Conservation (phyloP, 2,888 invertebrate genomes). For the Sipha maydis region DNA sequence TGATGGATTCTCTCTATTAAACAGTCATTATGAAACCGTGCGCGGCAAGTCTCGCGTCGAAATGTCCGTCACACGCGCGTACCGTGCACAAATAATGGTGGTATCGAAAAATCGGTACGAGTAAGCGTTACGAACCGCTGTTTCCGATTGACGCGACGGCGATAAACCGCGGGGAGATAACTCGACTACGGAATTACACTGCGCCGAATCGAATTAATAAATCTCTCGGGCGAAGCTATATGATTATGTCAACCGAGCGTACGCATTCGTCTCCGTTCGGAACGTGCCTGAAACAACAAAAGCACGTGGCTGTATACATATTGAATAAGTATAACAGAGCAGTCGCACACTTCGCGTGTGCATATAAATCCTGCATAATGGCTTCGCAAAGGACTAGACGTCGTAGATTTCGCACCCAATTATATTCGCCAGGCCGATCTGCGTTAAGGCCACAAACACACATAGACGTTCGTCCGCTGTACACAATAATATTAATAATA, state of each 20-base stretch:
- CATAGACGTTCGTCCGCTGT: neutral
- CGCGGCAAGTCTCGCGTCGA: too few relatives aligned
- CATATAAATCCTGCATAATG: neutral
- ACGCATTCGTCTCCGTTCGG: neutral
- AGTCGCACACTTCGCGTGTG: too few relatives aligned
- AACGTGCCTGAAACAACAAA: slow-evolving; percentile 46
- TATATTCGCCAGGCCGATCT: slow-evolving; percentile 46
- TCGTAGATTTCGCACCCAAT: slow-evolving; percentile 39
- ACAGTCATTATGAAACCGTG: too few relatives aligned
- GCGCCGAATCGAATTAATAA: neutral
- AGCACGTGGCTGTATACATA: neutral
- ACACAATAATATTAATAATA: slow-evolving; percentile 23
- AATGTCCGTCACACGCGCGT: too few relatives aligned
- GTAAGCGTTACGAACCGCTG: too few relatives aligned
- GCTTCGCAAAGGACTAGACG: slow-evolving; percentile 20
- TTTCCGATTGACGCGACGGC: too few relatives aligned
- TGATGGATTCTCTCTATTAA: too few relatives aligned
- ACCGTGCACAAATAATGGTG: too few relatives aligned
- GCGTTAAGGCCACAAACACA: slow-evolving; percentile 2
- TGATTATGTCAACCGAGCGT: neutral
- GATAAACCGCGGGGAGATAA: neutral
- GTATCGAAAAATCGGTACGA: too few relatives aligned
- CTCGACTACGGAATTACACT: neutral
- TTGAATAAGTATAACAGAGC: too few relatives aligned
- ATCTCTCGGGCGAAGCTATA: neutral